Percentiles rank a stretch among this genome's conserved stretches.
Conservation (phyloP, 2,797 vertebrate species). For the Chelon labrosus region DNA sequence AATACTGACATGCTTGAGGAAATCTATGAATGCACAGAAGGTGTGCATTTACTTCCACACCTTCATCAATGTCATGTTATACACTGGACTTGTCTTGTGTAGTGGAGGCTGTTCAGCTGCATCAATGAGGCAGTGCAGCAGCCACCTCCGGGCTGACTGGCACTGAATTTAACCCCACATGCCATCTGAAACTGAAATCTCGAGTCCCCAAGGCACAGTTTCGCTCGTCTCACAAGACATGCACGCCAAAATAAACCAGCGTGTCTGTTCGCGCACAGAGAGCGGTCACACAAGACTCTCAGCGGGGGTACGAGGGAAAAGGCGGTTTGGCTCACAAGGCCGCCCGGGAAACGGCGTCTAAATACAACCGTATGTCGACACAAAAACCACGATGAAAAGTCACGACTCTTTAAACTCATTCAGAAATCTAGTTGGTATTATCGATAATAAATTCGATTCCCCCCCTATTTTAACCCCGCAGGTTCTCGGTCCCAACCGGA, state of each 20-base stretch:
- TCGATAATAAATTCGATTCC: conserved; percentile 65
- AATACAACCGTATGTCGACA: conserved; percentile 35
- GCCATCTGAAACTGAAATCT: not conserved
- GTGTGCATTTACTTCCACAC: conserved; percentile 1
- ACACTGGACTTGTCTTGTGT: not conserved
- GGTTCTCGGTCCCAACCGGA: conserved; percentile 88
- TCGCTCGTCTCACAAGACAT: conserved; percentile 6
- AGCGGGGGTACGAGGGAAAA: conserved; percentile 74
- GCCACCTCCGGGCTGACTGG: not conserved
- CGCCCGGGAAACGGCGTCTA: conserved; percentile 52
- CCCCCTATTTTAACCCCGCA: conserved; percentile 86
- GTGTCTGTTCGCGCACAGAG: conserved; percentile 32
- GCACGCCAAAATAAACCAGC: conserved; percentile 68
- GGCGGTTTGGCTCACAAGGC: conserved; percentile 57
- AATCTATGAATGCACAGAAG: not conserved
- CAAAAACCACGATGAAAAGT: conserved; percentile 13
- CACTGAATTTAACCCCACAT: not conserved
- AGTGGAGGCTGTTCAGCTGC: not conserved
- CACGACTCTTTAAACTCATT: not conserved
- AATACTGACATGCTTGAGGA: not conserved
- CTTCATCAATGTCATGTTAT: not conserved
- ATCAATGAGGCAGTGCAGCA: conserved; percentile 19
- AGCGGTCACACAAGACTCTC: conserved; percentile 74
- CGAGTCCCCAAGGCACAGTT: not conserved
- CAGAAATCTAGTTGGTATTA: conserved; percentile 50